phyloP scores from a whole-genome alignment of 2,113 vertebrate species.

The Plectropomus leopardus region DNA sequence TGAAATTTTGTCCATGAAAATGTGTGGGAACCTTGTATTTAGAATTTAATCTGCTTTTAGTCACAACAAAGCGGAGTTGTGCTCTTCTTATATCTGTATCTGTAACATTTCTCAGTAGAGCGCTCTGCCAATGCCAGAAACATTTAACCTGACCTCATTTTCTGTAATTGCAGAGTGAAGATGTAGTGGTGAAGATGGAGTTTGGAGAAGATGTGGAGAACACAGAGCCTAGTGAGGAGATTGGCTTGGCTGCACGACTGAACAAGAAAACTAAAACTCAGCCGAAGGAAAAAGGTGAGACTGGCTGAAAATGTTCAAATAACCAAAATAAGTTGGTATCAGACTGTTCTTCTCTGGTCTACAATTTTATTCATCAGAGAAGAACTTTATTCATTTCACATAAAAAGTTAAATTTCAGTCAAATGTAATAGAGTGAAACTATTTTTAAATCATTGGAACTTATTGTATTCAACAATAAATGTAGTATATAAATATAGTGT shows the following conservation, averaged over 20 bases:
- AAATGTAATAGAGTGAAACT: neutral
- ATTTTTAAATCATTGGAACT: neutral
- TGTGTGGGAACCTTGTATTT: too few relatives aligned
- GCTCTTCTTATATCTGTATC: too few relatives aligned
- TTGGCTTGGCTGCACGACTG: slow-evolving; percentile 83
- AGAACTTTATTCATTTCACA: too few relatives aligned
- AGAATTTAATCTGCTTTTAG: too few relatives aligned
- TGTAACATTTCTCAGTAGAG: too few relatives aligned
- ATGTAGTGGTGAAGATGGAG: slow-evolving; percentile 85
- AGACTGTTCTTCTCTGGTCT: neutral
- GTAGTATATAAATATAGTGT: neutral
- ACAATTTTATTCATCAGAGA: neutral
- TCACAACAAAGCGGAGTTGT: too few relatives aligned
- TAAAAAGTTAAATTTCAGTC: neutral
- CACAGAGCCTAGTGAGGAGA: slow-evolving; percentile 51
- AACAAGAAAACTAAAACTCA: slow-evolving; percentile 84
- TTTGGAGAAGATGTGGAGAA: slow-evolving; percentile 81
- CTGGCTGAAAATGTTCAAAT: neutral
- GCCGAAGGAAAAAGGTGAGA: slow-evolving; percentile 81
- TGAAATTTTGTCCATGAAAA: too few relatives aligned
- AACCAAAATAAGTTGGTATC: neutral
- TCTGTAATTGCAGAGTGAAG: slow-evolving; percentile 72
- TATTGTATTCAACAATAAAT: neutral
- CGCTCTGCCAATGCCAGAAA: neutral
- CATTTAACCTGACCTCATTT: neutral